Evolutionary conservation across 2,797 vertebrate species (phyloP), one percentile per base, ranked within the genome.

Genomic region (Leptoclinus maculatus): DNA sequence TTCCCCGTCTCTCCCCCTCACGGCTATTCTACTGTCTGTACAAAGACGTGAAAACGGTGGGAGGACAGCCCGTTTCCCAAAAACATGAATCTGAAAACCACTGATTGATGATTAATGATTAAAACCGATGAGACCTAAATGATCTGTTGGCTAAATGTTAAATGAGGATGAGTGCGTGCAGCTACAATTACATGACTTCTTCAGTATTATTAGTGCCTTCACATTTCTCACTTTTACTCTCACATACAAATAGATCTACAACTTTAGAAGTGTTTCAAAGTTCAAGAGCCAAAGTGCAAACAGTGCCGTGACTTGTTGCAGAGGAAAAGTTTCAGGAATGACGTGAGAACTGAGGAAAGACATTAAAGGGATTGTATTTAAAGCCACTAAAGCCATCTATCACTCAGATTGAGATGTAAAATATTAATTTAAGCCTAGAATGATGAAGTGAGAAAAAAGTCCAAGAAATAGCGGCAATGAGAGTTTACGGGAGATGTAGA

Each of bases 361-460:
- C 36, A 74, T 23, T 12, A 23, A 54, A 43, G 16, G 16, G 60
- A 53, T 53, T 62, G 65, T 63, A 49, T 71, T 66, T 25, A 17
- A 65, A 68, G 21, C 3, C 71, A 38, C 74, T 77, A 82, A 76
- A 76, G 8, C 25, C 38, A 73, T 66, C 21, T 7, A 39, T 34
- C 13, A 21, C 11, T 74, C 27, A 39, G 69, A 38, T 43, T 66
- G 29, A 58, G 25, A 36, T 56, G 32, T 58, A 60, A 72, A 82
- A 78, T 81, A 75, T 81, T 54, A n/a, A 29, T 77, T 80, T 65
- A 82, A 72, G 68, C 67, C 23, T 3, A 5, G 7, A 71, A 65
- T 56, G 19, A 74, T 16, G 27, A 66, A 14, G 49, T n/a, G n/a
- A 60, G 43, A 32, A 74, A 62, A 19, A 47, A 47, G 57, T 27